Conservation (phyloP, 2,113 vertebrate species). For the Hippopotamus amphibius region DNA sequence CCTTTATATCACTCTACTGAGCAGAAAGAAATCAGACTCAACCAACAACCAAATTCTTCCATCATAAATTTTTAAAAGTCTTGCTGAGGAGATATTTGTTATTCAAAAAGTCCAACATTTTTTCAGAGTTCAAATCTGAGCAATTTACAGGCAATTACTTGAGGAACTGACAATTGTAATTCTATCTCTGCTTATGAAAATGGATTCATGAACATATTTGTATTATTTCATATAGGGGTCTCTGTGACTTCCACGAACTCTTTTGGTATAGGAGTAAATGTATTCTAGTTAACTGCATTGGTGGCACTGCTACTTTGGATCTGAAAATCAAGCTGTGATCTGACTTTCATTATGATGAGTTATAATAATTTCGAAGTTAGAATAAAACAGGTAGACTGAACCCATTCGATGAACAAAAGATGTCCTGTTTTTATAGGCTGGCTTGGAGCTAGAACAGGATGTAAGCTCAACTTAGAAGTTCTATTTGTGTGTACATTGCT, state of each 20-base stretch:
- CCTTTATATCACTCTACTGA: neutral
- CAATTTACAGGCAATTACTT: neutral
- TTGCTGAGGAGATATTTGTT: neutral
- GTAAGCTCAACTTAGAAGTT: neutral
- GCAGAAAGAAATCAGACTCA: neutral
- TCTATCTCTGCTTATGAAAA: neutral
- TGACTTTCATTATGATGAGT: neutral
- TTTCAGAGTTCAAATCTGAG: neutral
- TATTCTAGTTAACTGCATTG: neutral
- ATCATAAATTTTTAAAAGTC: neutral
- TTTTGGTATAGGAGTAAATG: neutral
- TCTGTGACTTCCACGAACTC: neutral
- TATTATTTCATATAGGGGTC: neutral
- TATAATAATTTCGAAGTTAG: neutral
- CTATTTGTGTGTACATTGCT: neutral
- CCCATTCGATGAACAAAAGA: conserved; percentile 12
- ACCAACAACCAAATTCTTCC: neutral
- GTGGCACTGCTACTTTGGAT: neutral
- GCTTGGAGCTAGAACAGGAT: neutral
- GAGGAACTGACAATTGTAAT: neutral
- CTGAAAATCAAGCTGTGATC: conserved; percentile 16
- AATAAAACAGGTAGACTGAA: accelerated
- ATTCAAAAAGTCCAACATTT: neutral
- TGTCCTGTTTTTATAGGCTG: conserved; percentile 15
- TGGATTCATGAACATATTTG: neutral